Conservation (phyloP, 2,113 vertebrate species). For the Harpagus bidentatus region DNA sequence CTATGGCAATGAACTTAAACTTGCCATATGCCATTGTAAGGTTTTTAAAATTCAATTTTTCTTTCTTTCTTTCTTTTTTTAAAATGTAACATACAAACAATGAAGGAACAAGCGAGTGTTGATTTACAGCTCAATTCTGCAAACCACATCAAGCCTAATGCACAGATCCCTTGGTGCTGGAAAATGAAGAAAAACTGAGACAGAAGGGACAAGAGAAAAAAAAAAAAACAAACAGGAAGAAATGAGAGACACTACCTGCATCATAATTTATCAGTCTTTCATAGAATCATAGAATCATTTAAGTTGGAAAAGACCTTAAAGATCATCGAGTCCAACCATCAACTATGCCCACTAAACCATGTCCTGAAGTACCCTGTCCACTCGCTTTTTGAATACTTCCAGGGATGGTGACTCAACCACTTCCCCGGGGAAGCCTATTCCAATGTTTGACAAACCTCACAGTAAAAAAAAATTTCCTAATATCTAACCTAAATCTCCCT, state of each 20-base stretch:
- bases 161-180: neutral
- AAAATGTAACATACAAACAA: neutral
- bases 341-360: too few relatives aligned
- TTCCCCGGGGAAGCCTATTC: too few relatives aligned
- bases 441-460: too few relatives aligned
- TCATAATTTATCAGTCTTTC: neutral
- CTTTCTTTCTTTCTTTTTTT: neutral
- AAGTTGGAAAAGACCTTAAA: too few relatives aligned
- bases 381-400: too few relatives aligned
- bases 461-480: too few relatives aligned
- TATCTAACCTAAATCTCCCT: too few relatives aligned
- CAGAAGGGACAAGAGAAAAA: neutral
- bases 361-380: too few relatives aligned
- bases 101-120: neutral
- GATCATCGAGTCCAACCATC: too few relatives aligned
- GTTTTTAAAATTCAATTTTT: neutral
- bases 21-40: neutral
- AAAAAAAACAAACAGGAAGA: neutral
- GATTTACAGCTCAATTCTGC: neutral
- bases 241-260: neutral
- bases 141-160: neutral
- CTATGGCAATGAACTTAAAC: slow-evolving; percentile 52
- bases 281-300: too few relatives aligned
- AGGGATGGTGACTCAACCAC: too few relatives aligned
- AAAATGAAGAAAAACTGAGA: neutral